phyloP scores from a whole-genome alignment of 2,113 vertebrate genomes.

The Triplophysa tibetana region DNA sequence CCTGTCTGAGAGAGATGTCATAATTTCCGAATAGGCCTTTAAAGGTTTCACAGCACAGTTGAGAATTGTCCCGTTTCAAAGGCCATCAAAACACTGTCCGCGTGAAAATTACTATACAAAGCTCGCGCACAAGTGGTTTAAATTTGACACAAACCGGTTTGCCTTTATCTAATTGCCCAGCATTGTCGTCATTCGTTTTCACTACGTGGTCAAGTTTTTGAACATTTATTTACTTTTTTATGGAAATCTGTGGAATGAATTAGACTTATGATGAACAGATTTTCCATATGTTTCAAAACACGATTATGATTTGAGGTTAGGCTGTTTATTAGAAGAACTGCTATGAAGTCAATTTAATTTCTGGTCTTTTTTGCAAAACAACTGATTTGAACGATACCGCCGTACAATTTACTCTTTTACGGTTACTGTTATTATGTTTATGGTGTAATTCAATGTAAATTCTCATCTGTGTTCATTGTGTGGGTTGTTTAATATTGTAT shows the following conservation, averaged over 20 bases:
- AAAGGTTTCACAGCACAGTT: neutral
- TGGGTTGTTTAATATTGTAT: neutral
- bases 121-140: conserved; percentile 36
- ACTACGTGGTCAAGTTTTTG: conserved; percentile 31
- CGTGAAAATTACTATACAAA: conserved; percentile 21
- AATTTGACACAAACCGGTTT: conserved; percentile 10
- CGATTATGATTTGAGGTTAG: conserved; percentile 26
- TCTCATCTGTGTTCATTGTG: neutral
- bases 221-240: conserved; percentile 20
- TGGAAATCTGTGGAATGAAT: conserved; percentile 41
- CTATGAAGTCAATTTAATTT: neutral
- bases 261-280: conserved; percentile 42
- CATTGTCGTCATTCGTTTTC: conserved; percentile 23
- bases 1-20: conserved; percentile 34
- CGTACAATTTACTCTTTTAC: neutral
- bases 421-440: conserved; percentile 18
- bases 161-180: conserved; percentile 29
- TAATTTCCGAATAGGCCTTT: conserved; percentile 31
- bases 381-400: neutral
- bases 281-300: conserved; percentile 8
- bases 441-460: neutral
- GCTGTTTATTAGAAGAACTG: neutral
- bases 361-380: neutral
- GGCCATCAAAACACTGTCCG: conserved; percentile 9
- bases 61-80: conserved; percentile 3